Base-by-base conservation (phyloP, 2,888 invertebrate species). In the Onthophagus sagittarius region DNA sequence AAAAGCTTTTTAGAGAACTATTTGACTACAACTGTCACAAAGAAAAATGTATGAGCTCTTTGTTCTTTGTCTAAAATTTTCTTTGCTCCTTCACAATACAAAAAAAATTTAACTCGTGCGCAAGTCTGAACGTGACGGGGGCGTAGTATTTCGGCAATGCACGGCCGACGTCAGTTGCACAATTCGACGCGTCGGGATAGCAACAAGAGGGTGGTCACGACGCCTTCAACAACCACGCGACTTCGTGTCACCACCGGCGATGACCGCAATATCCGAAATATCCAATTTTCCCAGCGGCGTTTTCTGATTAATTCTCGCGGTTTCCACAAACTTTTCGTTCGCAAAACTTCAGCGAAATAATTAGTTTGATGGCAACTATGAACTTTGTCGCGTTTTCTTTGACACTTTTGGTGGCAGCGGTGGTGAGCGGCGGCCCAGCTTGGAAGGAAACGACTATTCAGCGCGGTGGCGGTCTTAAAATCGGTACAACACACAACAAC, bases 371-470 rank as follows among this genome's bases (percentile, higher is more conserved):
- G 73, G 33, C 74, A 72, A 81, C 77, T 72, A 84, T 84, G 84
- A 80, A 82, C 77, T 79, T 81, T 72, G 81, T 82, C 73, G 81
- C 82, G 73, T 80, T 84, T 62, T 79, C 83, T 67, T 77, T 84
- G 74, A 84, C 83, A 75, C 79, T 84, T 69, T 79, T 83, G 72
- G 77, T 84, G 65, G 83, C 85, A 64, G 84, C 83, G 70, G 85
- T 84, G 32, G 85, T 85, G 23, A 85, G 85, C 78, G 85, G 84
- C 4, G 85, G 85, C 6, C 85, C 85, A 5, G 84, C 84, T 62
- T 86, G 85, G 85, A 84, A 84, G 72, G 79, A 80, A 39, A 84
- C 84, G 65, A 77, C 71, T 14, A 80, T 84, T n/a, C 84, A 84
- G 73, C 79, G 86, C 65, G 85, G 85, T 6, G 78, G 82, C 32